Conservation (phyloP, 2,888 invertebrate species). For the Tiphia femorata region DNA sequence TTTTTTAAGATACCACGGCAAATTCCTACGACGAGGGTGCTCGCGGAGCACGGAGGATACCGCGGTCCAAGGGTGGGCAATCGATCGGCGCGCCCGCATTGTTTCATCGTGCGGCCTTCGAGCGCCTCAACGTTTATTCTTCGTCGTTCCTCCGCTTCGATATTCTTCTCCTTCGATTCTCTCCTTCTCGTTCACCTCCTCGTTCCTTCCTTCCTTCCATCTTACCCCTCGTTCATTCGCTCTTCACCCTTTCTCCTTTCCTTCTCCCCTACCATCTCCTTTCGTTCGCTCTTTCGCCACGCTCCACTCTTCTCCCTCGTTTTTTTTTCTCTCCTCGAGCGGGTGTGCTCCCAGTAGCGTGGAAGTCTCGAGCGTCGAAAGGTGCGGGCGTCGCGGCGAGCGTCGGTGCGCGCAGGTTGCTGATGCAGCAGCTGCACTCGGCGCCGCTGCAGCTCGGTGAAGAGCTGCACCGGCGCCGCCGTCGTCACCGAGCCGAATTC, state of each 20-base stretch:
- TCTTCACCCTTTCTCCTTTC: no score
- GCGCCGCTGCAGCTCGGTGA: slow-evolving; percentile 7
- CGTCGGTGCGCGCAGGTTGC: slow-evolving; percentile 6
- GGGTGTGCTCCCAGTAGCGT: slow-evolving; percentile 4
- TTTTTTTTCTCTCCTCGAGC: background rate
- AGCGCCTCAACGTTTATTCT: no score
- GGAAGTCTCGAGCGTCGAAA: slow-evolving; percentile 13
- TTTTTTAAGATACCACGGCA: no score
- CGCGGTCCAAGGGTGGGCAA: slow-evolving; percentile 7
- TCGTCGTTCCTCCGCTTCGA: no score
- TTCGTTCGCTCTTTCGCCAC: no score
- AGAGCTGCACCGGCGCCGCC: slow-evolving; percentile 24
- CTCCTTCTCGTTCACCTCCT: no score
- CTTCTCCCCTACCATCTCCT: no score
- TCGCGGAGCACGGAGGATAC: slow-evolving; percentile 17
- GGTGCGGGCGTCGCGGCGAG: background rate
- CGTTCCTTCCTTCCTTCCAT: no score
- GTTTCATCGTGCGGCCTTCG: slow-evolving; percentile 38
- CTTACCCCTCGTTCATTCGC: no score
- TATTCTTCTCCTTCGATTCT: no score
- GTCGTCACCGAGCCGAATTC: slow-evolving; percentile 44
- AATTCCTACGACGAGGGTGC: no score
- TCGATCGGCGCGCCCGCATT: slow-evolving; percentile 52
- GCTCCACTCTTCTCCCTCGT: background rate
- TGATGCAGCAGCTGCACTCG: background rate